Conservation (phyloP, 1,140 invertebrate species). For the Sycophaga agraensis region DNA sequence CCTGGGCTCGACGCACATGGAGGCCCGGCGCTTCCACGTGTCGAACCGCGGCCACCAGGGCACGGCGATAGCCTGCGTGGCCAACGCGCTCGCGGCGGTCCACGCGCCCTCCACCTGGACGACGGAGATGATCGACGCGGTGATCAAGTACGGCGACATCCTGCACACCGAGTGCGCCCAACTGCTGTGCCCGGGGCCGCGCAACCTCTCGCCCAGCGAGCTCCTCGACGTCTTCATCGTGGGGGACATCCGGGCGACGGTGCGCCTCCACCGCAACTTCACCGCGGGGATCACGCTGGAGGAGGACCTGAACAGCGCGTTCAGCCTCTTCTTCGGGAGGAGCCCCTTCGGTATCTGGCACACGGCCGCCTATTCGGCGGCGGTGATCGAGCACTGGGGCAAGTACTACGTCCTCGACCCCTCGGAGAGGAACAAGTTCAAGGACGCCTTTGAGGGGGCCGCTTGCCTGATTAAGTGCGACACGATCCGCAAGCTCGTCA, state of each 20-base stretch:
- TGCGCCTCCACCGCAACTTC: conserved; percentile 38
- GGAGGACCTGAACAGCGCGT: conserved; percentile 28
- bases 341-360: conserved; percentile 38
- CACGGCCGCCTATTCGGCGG: conserved; percentile 34
- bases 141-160: conserved; percentile 40
- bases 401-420: conserved; percentile 48
- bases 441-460: conserved; percentile 7
- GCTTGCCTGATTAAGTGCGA: conserved; percentile 45
- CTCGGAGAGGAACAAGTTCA: conserved; percentile 32
- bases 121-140: conserved; percentile 36
- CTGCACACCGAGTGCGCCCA: conserved; percentile 40
- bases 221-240: conserved; percentile 41
- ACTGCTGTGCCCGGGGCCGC: conserved; percentile 29
- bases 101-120: conserved; percentile 48
- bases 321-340: conserved; percentile 35
- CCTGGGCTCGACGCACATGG: conserved; percentile 37
- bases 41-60: conserved; percentile 41
- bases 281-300: conserved; percentile 36
- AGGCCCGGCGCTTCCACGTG: conserved; percentile 27
- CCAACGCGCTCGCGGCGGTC: conserved; percentile 38
- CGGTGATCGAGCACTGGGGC: conserved; percentile 45
- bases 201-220: conserved; percentile 42
- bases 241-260: conserved; percentile 37
- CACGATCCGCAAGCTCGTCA: conserved; percentile 38
- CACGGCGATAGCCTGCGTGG: conserved; percentile 43